Conservation (phyloP, 2,888 invertebrate genomes). For the Erynnis tages region DNA sequence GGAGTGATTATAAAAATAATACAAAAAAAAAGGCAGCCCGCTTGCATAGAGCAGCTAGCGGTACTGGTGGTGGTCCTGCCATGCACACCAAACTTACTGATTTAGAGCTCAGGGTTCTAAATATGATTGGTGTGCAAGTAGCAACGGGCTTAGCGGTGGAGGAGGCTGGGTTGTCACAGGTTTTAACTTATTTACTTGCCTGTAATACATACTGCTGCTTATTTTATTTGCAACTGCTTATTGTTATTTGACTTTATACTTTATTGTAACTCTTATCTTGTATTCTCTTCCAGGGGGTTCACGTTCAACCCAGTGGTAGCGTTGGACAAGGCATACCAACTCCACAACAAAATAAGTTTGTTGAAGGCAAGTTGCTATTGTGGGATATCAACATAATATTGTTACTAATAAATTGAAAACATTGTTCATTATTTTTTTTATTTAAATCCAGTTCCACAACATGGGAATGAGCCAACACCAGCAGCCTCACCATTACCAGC, state of each 20-base stretch:
- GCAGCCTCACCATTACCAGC: background rate
- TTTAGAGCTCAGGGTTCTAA: constrained; percentile 8
- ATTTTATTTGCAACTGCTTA: background rate
- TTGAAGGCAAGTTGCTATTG: background rate
- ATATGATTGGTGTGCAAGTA: constrained; percentile 3
- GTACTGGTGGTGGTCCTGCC: constrained; percentile 11
- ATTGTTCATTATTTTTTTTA: background rate
- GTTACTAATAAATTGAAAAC: background rate
- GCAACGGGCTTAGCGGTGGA: constrained; percentile 3
- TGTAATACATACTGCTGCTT: too few relatives aligned
- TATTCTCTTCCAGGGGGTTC: background rate
- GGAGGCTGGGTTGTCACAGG: background rate
- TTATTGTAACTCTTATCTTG: background rate
- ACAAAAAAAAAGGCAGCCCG: constrained; percentile 10
- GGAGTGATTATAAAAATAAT: constrained; percentile 35
- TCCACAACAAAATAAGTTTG: background rate
- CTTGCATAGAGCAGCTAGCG: constrained; percentile 4
- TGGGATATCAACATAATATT: background rate
- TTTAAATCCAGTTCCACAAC: background rate
- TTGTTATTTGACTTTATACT: background rate
- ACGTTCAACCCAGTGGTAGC: background rate
- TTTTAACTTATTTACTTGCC: background rate
- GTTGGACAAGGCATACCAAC: background rate
- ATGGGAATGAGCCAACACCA: background rate
- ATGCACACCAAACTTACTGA: background rate